Conservation (phyloP, 1,140 invertebrate genomes). For the Eupristina koningsbergeri region DNA sequence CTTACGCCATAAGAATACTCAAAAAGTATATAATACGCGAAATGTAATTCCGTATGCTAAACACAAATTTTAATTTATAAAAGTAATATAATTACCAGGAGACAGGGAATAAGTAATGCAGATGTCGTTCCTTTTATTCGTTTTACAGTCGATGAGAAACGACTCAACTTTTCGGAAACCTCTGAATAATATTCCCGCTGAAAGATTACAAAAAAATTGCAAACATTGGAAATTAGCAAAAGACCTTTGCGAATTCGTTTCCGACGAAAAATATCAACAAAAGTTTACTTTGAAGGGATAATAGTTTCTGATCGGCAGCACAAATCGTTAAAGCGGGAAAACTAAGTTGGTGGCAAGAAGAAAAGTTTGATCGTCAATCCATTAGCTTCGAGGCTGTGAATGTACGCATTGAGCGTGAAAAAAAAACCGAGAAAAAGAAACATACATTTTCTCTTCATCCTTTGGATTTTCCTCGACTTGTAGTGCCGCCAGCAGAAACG, state of each 20-base stretch:
- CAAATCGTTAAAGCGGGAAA: constrained; percentile 22
- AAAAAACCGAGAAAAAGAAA: neutral
- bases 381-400: constrained; percentile 21
- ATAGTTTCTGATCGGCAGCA: constrained; percentile 44
- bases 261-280: constrained; percentile 23
- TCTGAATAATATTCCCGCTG: no score
- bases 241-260: neutral
- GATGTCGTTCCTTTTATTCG: no score
- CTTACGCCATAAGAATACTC: no score
- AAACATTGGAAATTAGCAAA: no score
- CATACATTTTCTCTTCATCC: neutral
- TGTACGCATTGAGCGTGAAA: neutral
- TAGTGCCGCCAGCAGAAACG: neutral
- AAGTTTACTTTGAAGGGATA: constrained; percentile 28
- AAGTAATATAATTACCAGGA: no score
- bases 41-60: no score
- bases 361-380: constrained; percentile 49
- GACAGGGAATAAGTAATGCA: no score
- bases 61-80: no score
- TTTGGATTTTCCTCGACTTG: neutral
- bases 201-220: no score
- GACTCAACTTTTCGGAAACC: no score
- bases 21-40: no score
- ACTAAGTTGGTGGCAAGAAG: constrained; percentile 34
- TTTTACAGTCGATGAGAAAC: no score